A percentile compares a stretch with the other conserved stretches of the same genome.
Evolutionary conservation across 2,797 vertebrate species (phyloP).

Genomic region (Ciconia nigra): DNA sequence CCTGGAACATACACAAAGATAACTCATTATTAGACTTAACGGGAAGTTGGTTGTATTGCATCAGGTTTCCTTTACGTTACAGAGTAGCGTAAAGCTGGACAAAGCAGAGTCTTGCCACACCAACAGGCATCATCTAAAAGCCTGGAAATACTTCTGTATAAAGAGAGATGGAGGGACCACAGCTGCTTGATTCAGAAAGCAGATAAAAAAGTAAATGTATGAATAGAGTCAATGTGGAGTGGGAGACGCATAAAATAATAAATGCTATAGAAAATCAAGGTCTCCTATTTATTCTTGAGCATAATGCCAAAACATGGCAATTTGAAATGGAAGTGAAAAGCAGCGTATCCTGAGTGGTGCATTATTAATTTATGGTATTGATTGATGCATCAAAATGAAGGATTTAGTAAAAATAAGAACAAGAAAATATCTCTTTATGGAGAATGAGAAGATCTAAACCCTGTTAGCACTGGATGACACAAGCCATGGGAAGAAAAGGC

Average conservation of each 20-base stretch:
- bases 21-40: neutral
- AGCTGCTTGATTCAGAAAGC: constrained; percentile 31
- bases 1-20: neutral
- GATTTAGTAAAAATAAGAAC: constrained; percentile 15
- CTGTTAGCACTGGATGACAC: neutral
- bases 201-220: neutral
- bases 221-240: constrained; percentile 1
- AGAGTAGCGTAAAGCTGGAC: neutral
- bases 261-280: constrained; percentile 35
- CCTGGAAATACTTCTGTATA: neutral
- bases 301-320: constrained; percentile 3
- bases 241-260: constrained; percentile 10
- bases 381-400: constrained; percentile 1
- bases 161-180: neutral
- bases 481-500: neutral
- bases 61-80: neutral
- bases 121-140: neutral
- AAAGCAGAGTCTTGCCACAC: neutral
- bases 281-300: constrained; percentile 15
- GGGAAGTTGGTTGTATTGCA: neutral
- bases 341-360: neutral
- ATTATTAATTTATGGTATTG: constrained; percentile 26
- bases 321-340: constrained; percentile 26
- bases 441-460: neutral
- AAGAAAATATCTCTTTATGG: neutral